Base-by-base conservation (phyloP, 2,888 invertebrate species). In the Rhorus exstirpatorius region DNA sequence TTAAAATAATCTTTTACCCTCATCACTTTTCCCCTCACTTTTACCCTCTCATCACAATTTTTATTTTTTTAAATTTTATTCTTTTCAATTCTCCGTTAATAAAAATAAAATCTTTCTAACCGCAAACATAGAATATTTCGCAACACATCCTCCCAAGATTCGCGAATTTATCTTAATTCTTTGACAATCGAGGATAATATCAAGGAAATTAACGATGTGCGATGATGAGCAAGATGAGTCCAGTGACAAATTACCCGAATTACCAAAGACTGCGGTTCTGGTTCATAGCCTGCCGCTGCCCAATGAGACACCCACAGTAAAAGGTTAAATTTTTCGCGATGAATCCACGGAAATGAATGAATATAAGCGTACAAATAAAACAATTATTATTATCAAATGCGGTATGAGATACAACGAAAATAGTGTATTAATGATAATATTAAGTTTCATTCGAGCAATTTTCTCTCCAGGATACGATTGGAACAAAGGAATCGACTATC, bases 401-500 rank as follows among this genome's bases (percentile, higher is more conserved):
- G n/a, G n/a, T n/a, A n/a, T n/a, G n/a, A n/a, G n/a, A n/a, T n/a
- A n/a, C n/a, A n/a, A n/a, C n/a, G n/a, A n/a, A n/a, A n/a, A n/a
- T n/a, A n/a, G n/a, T n/a, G n/a, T n/a, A n/a, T n/a, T n/a, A n/a
- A n/a, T n/a, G n/a, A n/a, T n/a, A n/a, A n/a, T n/a, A n/a, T n/a
- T n/a, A n/a, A n/a, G n/a, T n/a, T n/a, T n/a, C n/a, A n/a, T n/a
- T n/a, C n/a, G n/a, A n/a, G n/a, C n/a, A n/a, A 61, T 38, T 41
- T 26, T 71, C 44, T 72, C 84, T 85, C 63, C 76, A 94, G 99
- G 99, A 3, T 99, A 99, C 93, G 98, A 99, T 91, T 99, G 98
- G 95, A 98, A 98, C 92, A 94, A 95, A 86, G 97, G 99, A 58
- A 93, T 98, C 6, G 95, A 99, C 93, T 98, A 98, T 92, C 95